These are phyloP conservation scores for Lucilia sericata DNA, from an alignment of 1,140 invertebrate genomes.

Conservation along the genomic window DNA sequence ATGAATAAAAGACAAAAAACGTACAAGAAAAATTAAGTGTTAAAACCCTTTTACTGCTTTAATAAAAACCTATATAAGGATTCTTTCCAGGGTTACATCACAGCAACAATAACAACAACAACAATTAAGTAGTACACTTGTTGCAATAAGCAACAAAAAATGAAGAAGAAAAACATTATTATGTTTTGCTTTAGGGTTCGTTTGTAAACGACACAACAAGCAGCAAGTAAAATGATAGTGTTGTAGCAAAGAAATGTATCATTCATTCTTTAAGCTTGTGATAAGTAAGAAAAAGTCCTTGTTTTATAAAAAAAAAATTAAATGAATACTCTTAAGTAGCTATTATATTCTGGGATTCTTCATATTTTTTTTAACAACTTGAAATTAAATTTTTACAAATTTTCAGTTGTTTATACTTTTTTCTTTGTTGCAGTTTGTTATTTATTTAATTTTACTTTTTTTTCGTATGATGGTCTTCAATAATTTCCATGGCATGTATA, in stretches of 20 bases:
- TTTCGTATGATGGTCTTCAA: background rate
- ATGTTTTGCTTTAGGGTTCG: background rate
- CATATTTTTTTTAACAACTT: constrained; percentile 34
- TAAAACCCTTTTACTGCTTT: constrained; percentile 34
- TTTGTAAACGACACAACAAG: background rate
- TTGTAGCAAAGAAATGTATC: constrained; percentile 25
- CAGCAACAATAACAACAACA: background rate
- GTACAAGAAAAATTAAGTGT: constrained; percentile 31
- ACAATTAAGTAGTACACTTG: background rate
- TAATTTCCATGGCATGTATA: constrained; percentile 18
- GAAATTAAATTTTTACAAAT: constrained; percentile 28
- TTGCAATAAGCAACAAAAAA: background rate
- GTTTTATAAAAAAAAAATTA: background rate
- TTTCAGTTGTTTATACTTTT: background rate
- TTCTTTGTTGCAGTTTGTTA: constrained; percentile 10
- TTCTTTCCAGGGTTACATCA: constrained; percentile 37
- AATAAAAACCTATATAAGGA: constrained; percentile 21
- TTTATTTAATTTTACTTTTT: constrained; percentile 25
- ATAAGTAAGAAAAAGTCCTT: background rate
- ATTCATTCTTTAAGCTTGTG: background rate
- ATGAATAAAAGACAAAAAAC: background rate
- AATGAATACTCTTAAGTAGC: background rate
- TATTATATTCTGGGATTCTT: background rate
- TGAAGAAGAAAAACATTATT: background rate
- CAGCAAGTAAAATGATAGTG: constrained; percentile 15